Evolutionary conservation across 2,797 vertebrate species (phyloP), one percentile per base, ranked within the genome.

Genomic region (Podarcis siculus): DNA sequence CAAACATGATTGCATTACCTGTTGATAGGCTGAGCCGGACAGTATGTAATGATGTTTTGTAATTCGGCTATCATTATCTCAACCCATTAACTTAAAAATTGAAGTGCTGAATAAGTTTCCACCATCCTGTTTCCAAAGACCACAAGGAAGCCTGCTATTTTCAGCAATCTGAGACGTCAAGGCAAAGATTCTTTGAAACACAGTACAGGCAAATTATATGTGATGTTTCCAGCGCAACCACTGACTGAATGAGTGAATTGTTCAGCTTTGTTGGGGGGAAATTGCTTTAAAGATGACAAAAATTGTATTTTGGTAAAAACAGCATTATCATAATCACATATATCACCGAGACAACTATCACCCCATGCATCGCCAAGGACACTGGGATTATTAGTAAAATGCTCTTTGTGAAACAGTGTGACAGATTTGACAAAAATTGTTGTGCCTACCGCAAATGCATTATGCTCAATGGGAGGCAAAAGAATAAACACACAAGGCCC

Each of bases 391-490:
- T 83, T 79, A 12, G 78, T 83, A 84, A 90, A 95, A 89, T 85
- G 39, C 67, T 91, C 91, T 92, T 87, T 64, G 86, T 92, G 91
- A 86, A 93, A 21, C 10, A 89, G 10, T 90, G 17, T 86, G 90
- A 90, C 86, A 94, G 25, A 71, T 82, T n/a, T 87, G 85, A 89
- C 84, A 92, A 94, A 96, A 89, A 79, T 87, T 92, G 76, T 92
- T 91, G 61, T 88, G 39, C 21, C 88, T 82, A 95, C 67, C 88
- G 90, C 73, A 81, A 85, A 90, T 84, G n/a, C 3, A 90, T 76
- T 84, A 91, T 35, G 32, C 84, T 80, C 91, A 79, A 82, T 76
- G 81, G 89, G 19, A 89, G 73, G 72, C 58, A 83, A 87, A 94
- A 92, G 81, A 90, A 89, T 82, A 95, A 95, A 87, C 83, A 91